Evolutionary conservation across 2,888 invertebrate species (phyloP).

Genomic region (Drosophila lutescens): DNA sequence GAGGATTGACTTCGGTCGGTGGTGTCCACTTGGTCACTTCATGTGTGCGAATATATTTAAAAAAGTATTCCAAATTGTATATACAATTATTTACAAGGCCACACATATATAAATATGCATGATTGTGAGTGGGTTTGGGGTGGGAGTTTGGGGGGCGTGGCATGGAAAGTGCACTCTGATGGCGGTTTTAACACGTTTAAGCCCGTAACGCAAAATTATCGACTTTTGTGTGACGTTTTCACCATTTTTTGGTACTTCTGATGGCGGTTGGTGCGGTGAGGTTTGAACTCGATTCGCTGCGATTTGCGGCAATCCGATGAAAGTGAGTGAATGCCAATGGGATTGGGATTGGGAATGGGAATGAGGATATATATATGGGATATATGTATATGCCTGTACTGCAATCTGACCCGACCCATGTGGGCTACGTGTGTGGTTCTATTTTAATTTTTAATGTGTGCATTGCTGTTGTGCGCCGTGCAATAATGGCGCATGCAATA

Average conservation of each 20-base stretch:
- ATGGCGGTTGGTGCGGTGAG: slow-evolving; percentile 54
- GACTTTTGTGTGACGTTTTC: slow-evolving; percentile 71
- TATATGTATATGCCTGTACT: background rate
- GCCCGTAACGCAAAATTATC: slow-evolving; percentile 69
- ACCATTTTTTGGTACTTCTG: slow-evolving; percentile 43
- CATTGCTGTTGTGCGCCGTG: slow-evolving; percentile 57
- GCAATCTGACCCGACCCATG: slow-evolving; percentile 59
- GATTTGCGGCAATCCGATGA: slow-evolving; percentile 52
- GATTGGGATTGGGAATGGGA: slow-evolving; percentile 14
- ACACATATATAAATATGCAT: slow-evolving; percentile 37
- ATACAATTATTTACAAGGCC: slow-evolving; percentile 50
- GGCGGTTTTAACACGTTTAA: slow-evolving; percentile 69
- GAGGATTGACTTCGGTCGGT: slow-evolving; percentile 47
- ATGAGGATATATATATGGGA: background rate
- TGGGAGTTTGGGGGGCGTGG: slow-evolving; percentile 4
- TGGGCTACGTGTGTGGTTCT: slow-evolving; percentile 56
- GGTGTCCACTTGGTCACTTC: slow-evolving; percentile 64
- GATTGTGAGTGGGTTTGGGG: background rate
- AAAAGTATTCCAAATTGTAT: slow-evolving; percentile 50
- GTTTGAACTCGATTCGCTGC: slow-evolving; percentile 59
- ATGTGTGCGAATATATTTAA: slow-evolving; percentile 45
- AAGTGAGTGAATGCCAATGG: slow-evolving; percentile 41
- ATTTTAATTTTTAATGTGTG: slow-evolving; percentile 75
- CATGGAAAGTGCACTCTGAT: slow-evolving; percentile 57
- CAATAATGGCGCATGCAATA: slow-evolving; percentile 81